Conservation (phyloP, 2,797 vertebrate genomes). For the Aulostomus chinensis region DNA sequence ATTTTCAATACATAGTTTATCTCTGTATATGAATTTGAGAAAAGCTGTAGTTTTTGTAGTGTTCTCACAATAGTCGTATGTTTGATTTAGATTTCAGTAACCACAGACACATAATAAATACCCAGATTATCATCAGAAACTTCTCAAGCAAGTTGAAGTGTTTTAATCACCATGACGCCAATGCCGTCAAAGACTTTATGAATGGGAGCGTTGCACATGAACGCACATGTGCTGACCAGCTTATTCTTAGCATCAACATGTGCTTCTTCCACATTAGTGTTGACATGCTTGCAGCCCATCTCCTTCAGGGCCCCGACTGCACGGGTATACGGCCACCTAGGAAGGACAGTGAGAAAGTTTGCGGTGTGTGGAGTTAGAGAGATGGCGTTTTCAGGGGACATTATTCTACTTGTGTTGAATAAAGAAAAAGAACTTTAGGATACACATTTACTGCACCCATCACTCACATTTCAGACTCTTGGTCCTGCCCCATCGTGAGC, state of each 20-base stretch:
- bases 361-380: too few species aligned
- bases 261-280: conserved; percentile 79
- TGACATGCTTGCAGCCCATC: conserved; percentile 85
- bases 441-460: not conserved
- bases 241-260: conserved; percentile 85
- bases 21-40: too few species aligned
- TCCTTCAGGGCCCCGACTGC: conserved; percentile 77
- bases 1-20: too few species aligned
- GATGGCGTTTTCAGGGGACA: too few species aligned
- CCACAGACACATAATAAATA: too few species aligned
- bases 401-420: too few species aligned
- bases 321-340: conserved; percentile 84
- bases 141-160: conserved; percentile 79
- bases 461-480: conserved; percentile 79
- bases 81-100: too few species aligned
- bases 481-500: conserved; percentile 91
- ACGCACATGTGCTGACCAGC: conserved; percentile 85
- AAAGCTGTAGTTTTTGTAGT: too few species aligned
- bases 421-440: too few species aligned
- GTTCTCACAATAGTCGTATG: too few species aligned
- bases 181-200: conserved; percentile 86
- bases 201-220: conserved; percentile 87
- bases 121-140: too few species aligned
- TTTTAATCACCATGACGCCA: conserved; percentile 82
- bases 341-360: not conserved